These are phyloP conservation scores for Cylloceria caligata DNA, from an alignment of 2,888 invertebrate species.

Conservation along the genomic window DNA sequence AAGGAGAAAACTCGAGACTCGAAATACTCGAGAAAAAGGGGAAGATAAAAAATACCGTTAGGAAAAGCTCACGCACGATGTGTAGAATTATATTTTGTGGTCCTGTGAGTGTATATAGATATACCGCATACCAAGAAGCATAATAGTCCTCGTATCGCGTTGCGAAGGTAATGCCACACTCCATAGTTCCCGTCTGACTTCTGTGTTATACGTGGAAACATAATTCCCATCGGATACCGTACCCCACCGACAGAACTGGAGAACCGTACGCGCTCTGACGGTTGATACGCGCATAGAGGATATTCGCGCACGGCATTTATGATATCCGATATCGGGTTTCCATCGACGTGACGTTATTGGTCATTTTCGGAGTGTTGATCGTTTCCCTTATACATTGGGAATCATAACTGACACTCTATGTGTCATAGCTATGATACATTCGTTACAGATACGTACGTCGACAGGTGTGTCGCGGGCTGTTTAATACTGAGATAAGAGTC, in stretches of 20 bases:
- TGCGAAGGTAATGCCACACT: constrained; percentile 49
- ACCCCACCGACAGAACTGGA: not conserved
- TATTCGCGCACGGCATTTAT: constrained; percentile 69
- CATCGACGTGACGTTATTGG: constrained; percentile 68
- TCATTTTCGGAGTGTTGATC: constrained; percentile 60
- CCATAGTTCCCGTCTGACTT: constrained; percentile 40
- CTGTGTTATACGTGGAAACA: constrained; percentile 35
- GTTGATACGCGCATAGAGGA: constrained; percentile 38
- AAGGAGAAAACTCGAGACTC: constrained; percentile 33
- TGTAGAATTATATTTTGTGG: constrained; percentile 40
- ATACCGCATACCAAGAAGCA: constrained; percentile 15
- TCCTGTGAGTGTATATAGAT: not conserved
- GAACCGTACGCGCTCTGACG: constrained; percentile 16
- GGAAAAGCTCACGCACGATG: constrained; percentile 41
- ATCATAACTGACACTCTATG: constrained; percentile 52
- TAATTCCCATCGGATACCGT: constrained; percentile 42
- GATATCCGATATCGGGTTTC: constrained; percentile 74
- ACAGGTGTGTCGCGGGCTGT: not conserved
- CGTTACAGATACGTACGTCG: constrained; percentile 17
- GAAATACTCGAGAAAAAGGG: constrained; percentile 46
- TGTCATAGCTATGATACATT: constrained; percentile 17
- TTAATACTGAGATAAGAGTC: constrained; percentile 39
- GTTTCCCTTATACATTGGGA: constrained; percentile 47
- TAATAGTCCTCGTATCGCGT: constrained; percentile 45
- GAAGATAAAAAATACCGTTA: constrained; percentile 19